Conservation (phyloP, 2,888 invertebrate species). For the Plemyria rubiginata region DNA sequence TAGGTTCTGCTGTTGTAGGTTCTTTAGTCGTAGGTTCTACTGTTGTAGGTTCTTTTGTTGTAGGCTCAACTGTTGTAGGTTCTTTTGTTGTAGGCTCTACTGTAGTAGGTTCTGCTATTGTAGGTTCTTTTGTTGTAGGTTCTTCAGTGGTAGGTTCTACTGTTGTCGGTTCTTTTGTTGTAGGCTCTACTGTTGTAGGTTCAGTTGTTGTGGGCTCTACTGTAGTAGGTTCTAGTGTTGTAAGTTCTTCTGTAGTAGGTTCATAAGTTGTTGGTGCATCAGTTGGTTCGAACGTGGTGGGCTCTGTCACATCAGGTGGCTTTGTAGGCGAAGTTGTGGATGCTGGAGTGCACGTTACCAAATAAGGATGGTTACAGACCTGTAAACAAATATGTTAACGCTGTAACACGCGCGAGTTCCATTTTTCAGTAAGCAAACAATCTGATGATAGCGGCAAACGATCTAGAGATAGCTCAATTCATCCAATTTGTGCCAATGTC, state of each 20-base stretch:
- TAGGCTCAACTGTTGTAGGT: slow-evolving; percentile 15
- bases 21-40: slow-evolving; percentile 19
- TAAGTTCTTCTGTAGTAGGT: slow-evolving; percentile 2
- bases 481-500: no score
- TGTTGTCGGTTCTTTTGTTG: slow-evolving; percentile 15
- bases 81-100: slow-evolving; percentile 10
- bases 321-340: slow-evolving; percentile 13
- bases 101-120: slow-evolving; percentile 14
- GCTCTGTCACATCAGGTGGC: slow-evolving; percentile 11
- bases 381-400: slow-evolving; percentile 21
- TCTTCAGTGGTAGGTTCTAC: slow-evolving; percentile 10
- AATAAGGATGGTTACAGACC: slow-evolving; percentile 47
- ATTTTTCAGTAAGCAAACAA: no score
- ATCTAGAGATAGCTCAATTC: no score
- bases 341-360: slow-evolving; percentile 39
- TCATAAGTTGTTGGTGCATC: background rate
- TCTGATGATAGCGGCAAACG: no score
- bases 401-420: no score
- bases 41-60: slow-evolving; percentile 17
- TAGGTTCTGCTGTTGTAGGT: slow-evolving; percentile 10
- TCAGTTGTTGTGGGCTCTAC: slow-evolving; percentile 16
- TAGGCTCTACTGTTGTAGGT: slow-evolving; percentile 7
- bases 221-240: slow-evolving; percentile 6
- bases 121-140: slow-evolving; percentile 2
- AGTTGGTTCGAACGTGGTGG: slow-evolving; percentile 10